Percentiles rank a stretch among this genome's conserved stretches.
These are phyloP conservation scores for Synergus japonicus DNA, from an alignment of 2,888 invertebrate species.

Conservation along the genomic window DNA sequence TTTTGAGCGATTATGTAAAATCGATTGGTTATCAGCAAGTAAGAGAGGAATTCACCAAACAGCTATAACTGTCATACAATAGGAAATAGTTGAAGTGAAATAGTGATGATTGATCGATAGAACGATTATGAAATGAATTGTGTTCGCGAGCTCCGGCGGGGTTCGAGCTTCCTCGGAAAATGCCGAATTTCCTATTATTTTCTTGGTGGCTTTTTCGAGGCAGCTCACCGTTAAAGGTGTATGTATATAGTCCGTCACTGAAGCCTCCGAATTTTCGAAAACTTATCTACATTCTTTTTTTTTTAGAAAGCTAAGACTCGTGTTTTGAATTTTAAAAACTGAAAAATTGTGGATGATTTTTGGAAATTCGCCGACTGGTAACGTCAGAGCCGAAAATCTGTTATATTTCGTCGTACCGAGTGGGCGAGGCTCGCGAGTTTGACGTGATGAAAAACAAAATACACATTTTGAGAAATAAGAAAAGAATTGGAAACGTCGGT, in stretches of 20 bases:
- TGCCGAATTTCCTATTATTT: conserved; percentile 29
- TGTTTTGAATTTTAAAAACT: neutral
- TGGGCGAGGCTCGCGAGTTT: conserved; percentile 19
- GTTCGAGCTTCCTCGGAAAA: conserved; percentile 11
- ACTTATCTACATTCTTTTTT: neutral
- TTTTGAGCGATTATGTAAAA: neutral
- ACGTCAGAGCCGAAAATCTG: conserved; percentile 66
- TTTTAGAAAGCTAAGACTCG: neutral
- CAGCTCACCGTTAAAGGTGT: conserved; percentile 49
- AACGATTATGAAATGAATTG: conserved; percentile 69
- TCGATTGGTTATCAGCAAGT: neutral
- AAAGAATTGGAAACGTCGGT: conserved; percentile 2
- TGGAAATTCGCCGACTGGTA: conserved; percentile 51
- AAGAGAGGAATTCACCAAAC: conserved; percentile 20
- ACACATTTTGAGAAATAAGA: neutral
- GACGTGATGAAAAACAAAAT: neutral
- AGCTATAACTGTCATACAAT: conserved; percentile 56
- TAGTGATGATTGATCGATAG: conserved; percentile 58
- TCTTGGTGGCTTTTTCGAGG: conserved; percentile 30
- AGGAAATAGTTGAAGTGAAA: conserved; percentile 69
- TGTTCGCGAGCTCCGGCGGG: conserved; percentile 68
- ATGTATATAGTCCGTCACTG: conserved; percentile 65
- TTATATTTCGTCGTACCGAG: conserved; percentile 64
- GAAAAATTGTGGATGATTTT: conserved; percentile 49
- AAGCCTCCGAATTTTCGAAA: conserved; percentile 57